A percentile compares a stretch with the other conserved stretches of the same genome.
Evolutionary conservation across 2,797 vertebrate genomes (phyloP).

Genomic region (Manis javanica): DNA sequence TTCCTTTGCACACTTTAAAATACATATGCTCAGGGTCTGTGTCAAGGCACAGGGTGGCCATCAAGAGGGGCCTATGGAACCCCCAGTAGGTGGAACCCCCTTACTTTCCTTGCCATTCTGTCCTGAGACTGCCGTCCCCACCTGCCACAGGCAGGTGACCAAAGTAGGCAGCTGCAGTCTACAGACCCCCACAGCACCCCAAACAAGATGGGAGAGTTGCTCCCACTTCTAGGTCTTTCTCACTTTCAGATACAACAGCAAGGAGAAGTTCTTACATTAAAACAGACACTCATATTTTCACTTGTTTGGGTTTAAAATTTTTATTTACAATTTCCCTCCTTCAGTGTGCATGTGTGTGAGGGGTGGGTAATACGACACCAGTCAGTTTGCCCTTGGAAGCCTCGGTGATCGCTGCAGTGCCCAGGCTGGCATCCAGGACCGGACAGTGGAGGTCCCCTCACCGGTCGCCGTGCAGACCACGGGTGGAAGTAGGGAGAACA

Average conservation of each 20-base stretch:
- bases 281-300: not conserved
- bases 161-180: not conserved
- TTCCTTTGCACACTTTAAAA: not conserved
- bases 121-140: too few species aligned
- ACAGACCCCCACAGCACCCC: not conserved
- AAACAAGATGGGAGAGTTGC: not conserved
- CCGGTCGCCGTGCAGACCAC: not conserved
- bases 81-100: fast-evolving
- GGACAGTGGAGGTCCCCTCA: not conserved
- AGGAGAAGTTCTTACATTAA: not conserved
- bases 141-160: too few species aligned
- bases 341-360: not conserved
- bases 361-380: not conserved
- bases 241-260: not conserved
- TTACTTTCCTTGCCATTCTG: not conserved
- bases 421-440: not conserved
- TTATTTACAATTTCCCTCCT: not conserved
- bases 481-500: not conserved
- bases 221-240: not conserved
- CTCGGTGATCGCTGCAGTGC: not conserved
- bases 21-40: fast-evolving
- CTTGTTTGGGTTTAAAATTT: not conserved
- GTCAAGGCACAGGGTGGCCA: too few species aligned
- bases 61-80: not conserved
- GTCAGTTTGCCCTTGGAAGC: not conserved